Evolutionary conservation across 2,113 vertebrate genomes (phyloP).

Genomic region (Grammomys dolichurus): DNA sequence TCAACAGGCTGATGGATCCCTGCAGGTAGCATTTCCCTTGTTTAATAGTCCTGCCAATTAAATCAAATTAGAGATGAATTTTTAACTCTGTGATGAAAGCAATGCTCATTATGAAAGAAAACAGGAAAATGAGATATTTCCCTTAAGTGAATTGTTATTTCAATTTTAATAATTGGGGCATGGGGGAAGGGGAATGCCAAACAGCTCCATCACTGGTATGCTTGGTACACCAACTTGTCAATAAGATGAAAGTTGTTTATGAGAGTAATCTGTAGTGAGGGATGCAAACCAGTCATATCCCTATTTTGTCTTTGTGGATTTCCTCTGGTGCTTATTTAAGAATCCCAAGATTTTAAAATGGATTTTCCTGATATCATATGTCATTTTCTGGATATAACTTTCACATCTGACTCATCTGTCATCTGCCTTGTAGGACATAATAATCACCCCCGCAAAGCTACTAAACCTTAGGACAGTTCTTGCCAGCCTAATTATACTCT

Average conservation of each 20-base stretch:
- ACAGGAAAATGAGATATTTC: slow-evolving; percentile 54
- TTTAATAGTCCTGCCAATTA: slow-evolving; percentile 75
- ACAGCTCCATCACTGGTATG: background rate
- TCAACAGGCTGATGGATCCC: slow-evolving; percentile 67
- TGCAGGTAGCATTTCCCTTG: slow-evolving; percentile 57
- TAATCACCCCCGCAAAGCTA: slow-evolving; percentile 83
- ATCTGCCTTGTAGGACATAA: slow-evolving; percentile 79
- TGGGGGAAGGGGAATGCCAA: background rate
- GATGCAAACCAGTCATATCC: background rate
- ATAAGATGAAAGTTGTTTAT: slow-evolving; percentile 54
- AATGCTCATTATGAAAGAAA: slow-evolving; percentile 62
- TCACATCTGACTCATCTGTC: slow-evolving; percentile 80
- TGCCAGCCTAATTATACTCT: slow-evolving; percentile 81
- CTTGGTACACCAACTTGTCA: background rate
- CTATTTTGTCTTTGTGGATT: background rate
- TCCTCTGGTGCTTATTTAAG: slow-evolving; percentile 63
- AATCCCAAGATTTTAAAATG: slow-evolving; percentile 56
- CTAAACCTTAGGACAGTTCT: slow-evolving; percentile 81
- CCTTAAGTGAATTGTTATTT: slow-evolving; percentile 49
- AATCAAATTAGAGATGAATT: slow-evolving; percentile 73
- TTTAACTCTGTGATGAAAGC: slow-evolving; percentile 66
- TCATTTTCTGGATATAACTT: slow-evolving; percentile 70
- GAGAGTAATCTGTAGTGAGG: slow-evolving; percentile 33
- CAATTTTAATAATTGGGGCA: background rate
- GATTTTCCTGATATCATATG: slow-evolving; percentile 72